These are phyloP conservation scores for Probosciger aterrimus DNA, from an alignment of 2,113 vertebrate genomes.

Conservation along the genomic window DNA sequence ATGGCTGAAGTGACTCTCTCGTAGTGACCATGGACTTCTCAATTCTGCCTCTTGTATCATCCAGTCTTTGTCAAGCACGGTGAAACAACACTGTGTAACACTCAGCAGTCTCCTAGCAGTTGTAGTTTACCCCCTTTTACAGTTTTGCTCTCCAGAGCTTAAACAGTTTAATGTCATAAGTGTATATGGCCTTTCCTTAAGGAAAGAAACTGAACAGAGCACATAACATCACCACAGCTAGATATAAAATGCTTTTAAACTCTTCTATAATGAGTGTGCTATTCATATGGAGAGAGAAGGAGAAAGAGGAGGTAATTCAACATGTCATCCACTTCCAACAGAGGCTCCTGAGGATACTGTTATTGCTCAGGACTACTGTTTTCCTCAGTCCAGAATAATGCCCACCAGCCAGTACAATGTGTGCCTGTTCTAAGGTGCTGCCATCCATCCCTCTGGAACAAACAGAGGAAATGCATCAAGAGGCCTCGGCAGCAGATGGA, in stretches of 20 bases:
- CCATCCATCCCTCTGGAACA: constrained; percentile 75
- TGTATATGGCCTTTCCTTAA: background rate
- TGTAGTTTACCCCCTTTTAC: background rate
- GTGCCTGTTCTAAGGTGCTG: constrained; percentile 67
- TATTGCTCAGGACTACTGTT: constrained; percentile 1
- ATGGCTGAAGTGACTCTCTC: background rate
- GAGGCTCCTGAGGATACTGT: constrained; percentile 12
- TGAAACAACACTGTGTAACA: background rate
- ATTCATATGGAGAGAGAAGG: background rate
- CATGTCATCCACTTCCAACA: constrained; percentile 18
- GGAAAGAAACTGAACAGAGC: background rate
- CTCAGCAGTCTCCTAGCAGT: background rate
- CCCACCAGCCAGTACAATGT: constrained; percentile 58
- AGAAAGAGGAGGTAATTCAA: background rate
- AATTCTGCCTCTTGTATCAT: background rate
- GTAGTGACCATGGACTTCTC: background rate
- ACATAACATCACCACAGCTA: background rate
- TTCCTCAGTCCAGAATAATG: constrained; percentile 57
- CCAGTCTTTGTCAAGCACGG: rapidly evolving
- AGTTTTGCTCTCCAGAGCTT: background rate
- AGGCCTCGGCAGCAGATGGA: constrained; percentile 66
- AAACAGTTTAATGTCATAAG: rapidly evolving
- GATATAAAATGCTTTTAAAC: background rate
- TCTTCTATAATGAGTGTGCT: background rate
- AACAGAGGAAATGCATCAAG: constrained; percentile 81